These are phyloP conservation scores for Oxyura jamaicensis DNA, from an alignment of 2,113 vertebrate species.

Conservation along the genomic window DNA sequence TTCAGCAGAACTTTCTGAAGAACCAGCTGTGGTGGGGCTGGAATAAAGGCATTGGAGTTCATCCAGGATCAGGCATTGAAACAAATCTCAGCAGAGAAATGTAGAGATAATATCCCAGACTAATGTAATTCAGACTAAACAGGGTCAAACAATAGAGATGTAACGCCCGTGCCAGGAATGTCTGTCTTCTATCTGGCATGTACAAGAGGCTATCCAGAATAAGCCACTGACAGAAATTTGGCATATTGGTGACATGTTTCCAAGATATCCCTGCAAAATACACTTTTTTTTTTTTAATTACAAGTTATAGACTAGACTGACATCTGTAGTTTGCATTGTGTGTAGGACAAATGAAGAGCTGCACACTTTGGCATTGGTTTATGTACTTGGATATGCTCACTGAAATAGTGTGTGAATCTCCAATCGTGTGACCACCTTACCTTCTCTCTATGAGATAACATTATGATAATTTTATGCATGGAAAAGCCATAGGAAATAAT, in stretches of 20 bases:
- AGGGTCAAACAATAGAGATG: neutral
- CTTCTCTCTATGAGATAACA: neutral
- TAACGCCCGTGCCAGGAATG: neutral
- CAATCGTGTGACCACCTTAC: rapidly evolving
- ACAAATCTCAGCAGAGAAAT: neutral
- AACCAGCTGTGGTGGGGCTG: neutral
- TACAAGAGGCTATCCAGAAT: rapidly evolving
- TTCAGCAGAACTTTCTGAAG: neutral
- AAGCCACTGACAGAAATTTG: neutral
- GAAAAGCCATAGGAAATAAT: neutral
- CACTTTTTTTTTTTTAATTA: neutral
- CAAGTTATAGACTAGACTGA: neutral
- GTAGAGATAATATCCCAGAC: neutral
- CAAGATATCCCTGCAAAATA: neutral
- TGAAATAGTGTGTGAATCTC: neutral
- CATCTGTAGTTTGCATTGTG: rapidly evolving
- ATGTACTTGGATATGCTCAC: neutral
- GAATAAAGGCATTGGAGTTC: neutral
- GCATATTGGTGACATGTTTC: neutral
- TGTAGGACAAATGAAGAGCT: neutral
- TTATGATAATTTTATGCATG: neutral
- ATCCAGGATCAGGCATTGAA: neutral
- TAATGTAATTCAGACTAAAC: neutral
- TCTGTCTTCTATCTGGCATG: too few relatives aligned
- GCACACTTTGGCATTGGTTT: rapidly evolving